Evolutionary conservation across 2,888 invertebrate species (phyloP), one percentile per base, ranked within the genome.

Genomic region (Pollenia amentaria): DNA sequence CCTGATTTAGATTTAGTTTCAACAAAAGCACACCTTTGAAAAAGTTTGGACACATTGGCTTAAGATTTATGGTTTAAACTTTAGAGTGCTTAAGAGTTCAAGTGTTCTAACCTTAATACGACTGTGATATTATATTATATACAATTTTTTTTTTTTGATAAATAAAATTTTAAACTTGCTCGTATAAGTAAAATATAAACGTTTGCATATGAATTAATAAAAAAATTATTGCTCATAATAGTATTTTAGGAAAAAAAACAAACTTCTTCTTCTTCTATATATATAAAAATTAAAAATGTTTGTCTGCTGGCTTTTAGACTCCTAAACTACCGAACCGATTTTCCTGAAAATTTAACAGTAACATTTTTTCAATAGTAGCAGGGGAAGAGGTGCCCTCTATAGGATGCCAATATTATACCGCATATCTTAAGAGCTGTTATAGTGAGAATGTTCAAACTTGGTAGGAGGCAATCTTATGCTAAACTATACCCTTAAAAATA

Each of bases 1-100:
- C 29, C 29, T 29, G 4, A 29, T 29, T 29, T 29, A 3, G 29
- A 29, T 29, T 29, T 6, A 29, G 14, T 12, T 38, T 62, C 6
- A 40, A 62, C 14, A 51, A 40, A 9, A 11, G 16, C 0, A 21
- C 7, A 14, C 62, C n/a, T 3, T 8, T 14, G n/a, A 11, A 14
- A 46, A 60, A 62, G 62, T 1, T 76, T 64, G 64, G 51, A 38
- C 64, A 64, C 8, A 16, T 64, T 51, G 14, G 21, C 44, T 57
- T 12, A 40, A 38, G 21, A 51, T 16, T 44, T 57, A 53, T 40
- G 18, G 11, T 72, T 55, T 42, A 42, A 53, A 64, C 16, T 53
- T 48, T 72, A 48, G 29, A 72, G 44, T 65, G 48, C 48, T 64
- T 48, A 65, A 73, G n/a, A 81, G 73, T 81, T 81, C 67, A 73